These are phyloP conservation scores for Paguma larvata DNA, from an alignment of 2,797 vertebrate species.

Conservation along the genomic window DNA sequence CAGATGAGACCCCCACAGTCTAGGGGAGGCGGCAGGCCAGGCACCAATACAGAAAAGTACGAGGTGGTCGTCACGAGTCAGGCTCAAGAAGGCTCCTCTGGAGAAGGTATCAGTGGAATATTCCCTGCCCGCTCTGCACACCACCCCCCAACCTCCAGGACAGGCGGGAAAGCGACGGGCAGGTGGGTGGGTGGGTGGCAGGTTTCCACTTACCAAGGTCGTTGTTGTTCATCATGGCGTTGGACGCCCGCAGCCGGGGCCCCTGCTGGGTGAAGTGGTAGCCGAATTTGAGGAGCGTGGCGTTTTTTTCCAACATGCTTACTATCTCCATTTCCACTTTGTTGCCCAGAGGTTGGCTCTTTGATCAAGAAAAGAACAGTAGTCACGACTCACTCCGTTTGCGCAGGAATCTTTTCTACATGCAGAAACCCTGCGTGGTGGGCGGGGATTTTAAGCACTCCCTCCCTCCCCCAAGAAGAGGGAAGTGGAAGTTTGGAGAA, in stretches of 20 bases:
- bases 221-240: conserved; percentile 99
- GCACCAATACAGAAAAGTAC: background rate
- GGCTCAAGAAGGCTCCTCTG: background rate
- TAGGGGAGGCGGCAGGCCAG: background rate
- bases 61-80: fast-evolving
- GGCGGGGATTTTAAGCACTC: background rate
- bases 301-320: conserved; percentile 98
- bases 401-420: background rate
- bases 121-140: background rate
- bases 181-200: background rate
- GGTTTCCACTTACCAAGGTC: conserved; percentile 93
- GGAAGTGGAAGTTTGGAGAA: background rate
- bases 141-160: background rate
- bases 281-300: conserved; percentile 95
- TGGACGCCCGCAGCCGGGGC: conserved; percentile 96
- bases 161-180: background rate
- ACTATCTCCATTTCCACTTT: conserved; percentile 99
- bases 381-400: background rate
- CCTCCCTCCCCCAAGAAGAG: background rate
- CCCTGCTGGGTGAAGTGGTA: conserved; percentile 99
- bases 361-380: conserved; percentile 63
- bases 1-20: background rate
- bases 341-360: conserved; percentile 99
- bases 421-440: background rate
- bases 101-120: background rate